Base-by-base conservation (phyloP, 37 sponge, comb jelly and placozoan genomes). In the Petrosia ficiformis region DNA sequence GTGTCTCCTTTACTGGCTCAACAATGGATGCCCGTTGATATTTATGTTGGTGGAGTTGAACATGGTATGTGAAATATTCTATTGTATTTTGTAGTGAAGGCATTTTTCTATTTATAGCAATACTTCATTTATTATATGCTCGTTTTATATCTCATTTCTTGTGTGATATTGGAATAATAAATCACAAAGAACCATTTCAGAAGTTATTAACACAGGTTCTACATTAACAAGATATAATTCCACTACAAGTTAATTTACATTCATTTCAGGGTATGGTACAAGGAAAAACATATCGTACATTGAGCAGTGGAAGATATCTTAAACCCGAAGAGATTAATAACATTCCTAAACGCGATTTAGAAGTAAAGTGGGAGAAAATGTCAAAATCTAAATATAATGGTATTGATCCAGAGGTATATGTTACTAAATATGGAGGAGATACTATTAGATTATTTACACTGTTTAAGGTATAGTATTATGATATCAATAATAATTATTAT, bases 361-460 rank as follows among this genome's bases (percentile, higher is more conserved):
- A n/a, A n/a, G n/a, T n/a, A n/a, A n/a, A n/a, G n/a, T n/a, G n/a
- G n/a, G n/a, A 94, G 76, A 94, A 94, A 73, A 94, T 94, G 94
- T 86, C 87, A n/a, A 94, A 94, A 68, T 90, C 90, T 2, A 94
- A 90, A 65, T 68, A 87, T 65, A 94, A 94, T 81, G 95, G 95
- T 21, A 83, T 94, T 34, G 89, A 91, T 35, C 95, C 95, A 42
- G 74, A 72, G 81, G 93, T 76, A 35, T 66, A 87, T n/a, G 75
- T 92, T 8, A 43, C 42, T 26, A 25, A 79, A 66, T 84, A 77
- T 80, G 93, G 93, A 58, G 89, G 82, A 29, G 93, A 93, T 41
- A 76, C 84, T 37, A 88, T 93, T 25, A 42, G 93, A 2, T 57
- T 93, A 44, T 93, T 81, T 59, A 68, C 84, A 66, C 68, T 93